Conservation (phyloP, 2,888 invertebrate genomes). For the Cremastinae sp. region DNA sequence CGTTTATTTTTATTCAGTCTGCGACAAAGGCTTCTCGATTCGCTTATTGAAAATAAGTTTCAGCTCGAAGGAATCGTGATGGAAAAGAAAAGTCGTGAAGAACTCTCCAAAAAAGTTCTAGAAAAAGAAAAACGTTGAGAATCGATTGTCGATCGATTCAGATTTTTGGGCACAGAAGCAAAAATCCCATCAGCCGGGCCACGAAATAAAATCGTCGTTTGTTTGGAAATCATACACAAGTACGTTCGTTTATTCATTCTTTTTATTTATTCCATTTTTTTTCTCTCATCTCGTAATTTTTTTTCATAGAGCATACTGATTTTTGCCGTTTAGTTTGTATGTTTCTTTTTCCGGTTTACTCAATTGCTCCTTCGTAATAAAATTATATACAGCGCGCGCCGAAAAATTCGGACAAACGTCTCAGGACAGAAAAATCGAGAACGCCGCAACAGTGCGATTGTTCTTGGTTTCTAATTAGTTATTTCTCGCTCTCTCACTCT, state of each 20-base stretch:
- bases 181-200: slow-evolving; percentile 69
- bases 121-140: slow-evolving; percentile 33
- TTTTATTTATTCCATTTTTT: slow-evolving; percentile 9
- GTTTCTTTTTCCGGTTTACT: no score
- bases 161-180: slow-evolving; percentile 70
- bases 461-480: slow-evolving; percentile 31
- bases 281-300: slow-evolving; percentile 51
- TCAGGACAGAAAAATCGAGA: slow-evolving; percentile 53
- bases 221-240: slow-evolving; percentile 67
- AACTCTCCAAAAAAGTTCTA: slow-evolving; percentile 35
- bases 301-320: slow-evolving; percentile 72
- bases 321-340: slow-evolving; percentile 73
- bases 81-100: slow-evolving; percentile 59
- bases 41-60: slow-evolving; percentile 44
- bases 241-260: slow-evolving; percentile 53
- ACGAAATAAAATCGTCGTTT: slow-evolving; percentile 63
- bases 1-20: slow-evolving; percentile 59
- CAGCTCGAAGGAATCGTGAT: slow-evolving; percentile 32
- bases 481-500: slow-evolving; percentile 41
- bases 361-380: slow-evolving; percentile 23
- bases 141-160: slow-evolving; percentile 10
- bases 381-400: slow-evolving; percentile 44
- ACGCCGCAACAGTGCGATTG: slow-evolving; percentile 44
- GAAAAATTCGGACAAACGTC: slow-evolving; percentile 51
- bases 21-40: slow-evolving; percentile 58